Percentiles rank a stretch among this genome's conserved stretches.
These are phyloP conservation scores for Stichodactyla mertensii DNA, from an alignment of 64 coral and sea anemone genomes.

Conservation along the genomic window DNA sequence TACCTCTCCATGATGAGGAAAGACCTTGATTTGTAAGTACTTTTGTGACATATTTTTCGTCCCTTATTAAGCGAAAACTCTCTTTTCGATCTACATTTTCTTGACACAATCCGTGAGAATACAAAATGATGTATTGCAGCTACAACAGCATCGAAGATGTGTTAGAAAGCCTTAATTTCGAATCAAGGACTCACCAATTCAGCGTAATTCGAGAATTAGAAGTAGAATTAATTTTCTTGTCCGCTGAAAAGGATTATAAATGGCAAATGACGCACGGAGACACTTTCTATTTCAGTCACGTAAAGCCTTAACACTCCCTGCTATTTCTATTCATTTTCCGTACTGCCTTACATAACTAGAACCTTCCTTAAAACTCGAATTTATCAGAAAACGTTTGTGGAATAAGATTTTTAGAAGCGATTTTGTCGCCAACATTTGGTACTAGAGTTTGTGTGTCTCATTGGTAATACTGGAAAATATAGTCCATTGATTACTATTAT, in stretches of 20 bases:
- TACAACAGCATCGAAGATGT: neutral
- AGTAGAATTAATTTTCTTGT: neutral
- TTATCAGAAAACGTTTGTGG: neutral
- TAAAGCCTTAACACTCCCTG: neutral
- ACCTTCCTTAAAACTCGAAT: neutral
- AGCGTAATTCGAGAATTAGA: neutral
- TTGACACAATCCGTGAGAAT: neutral
- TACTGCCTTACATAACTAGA: neutral
- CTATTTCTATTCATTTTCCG: neutral
- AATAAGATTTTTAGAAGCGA: neutral
- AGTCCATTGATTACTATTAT: neutral
- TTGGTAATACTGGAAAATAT: neutral
- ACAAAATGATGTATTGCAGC: neutral
- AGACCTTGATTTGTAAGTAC: slow-evolving; percentile 2
- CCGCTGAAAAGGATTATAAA: neutral
- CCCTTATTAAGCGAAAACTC: neutral
- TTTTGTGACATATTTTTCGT: neutral
- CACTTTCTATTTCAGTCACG: neutral
- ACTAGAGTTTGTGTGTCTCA: neutral
- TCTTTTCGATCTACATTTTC: neutral
- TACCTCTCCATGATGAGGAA: slow-evolving; percentile 10
- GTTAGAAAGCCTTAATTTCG: neutral
- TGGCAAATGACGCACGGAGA: neutral
- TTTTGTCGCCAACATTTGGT: neutral
- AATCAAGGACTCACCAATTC: neutral